Conservation (phyloP, 2,113 vertebrate species). For the Oryzias celebensis region DNA sequence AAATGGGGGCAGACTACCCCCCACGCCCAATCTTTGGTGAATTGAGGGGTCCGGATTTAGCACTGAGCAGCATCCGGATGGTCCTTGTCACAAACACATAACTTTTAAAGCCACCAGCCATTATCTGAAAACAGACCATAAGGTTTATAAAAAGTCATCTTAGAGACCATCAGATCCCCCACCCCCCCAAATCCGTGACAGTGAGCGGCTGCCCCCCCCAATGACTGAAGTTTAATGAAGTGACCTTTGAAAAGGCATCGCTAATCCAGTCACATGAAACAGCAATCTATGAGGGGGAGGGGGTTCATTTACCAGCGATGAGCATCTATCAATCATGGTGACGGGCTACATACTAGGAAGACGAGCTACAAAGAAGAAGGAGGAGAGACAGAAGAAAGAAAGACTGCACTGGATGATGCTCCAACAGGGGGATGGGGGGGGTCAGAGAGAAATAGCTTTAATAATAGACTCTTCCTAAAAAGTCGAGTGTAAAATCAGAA, state of each 20-base stretch:
- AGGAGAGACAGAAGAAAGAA: slow-evolving; percentile 39
- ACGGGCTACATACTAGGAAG: slow-evolving; percentile 65
- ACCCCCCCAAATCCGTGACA: slow-evolving; percentile 3
- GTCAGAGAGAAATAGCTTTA: neutral
- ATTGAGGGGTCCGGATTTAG: too few relatives aligned
- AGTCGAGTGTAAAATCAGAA: slow-evolving; percentile 40
- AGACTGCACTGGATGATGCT: slow-evolving; percentile 45
- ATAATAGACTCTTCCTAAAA: too few relatives aligned
- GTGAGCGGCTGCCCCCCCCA: slow-evolving; percentile 14
- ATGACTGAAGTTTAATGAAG: slow-evolving; percentile 64
- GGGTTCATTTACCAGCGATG: slow-evolving; percentile 71
- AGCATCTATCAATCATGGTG: slow-evolving; percentile 75
- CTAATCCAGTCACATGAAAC: slow-evolving; percentile 78
- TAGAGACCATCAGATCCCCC: slow-evolving; percentile 7
- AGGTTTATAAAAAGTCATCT: too few relatives aligned
- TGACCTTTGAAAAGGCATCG: slow-evolving; percentile 73
- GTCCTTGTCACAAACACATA: too few relatives aligned
- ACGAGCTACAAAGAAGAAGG: slow-evolving; percentile 48
- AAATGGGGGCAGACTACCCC: too few relatives aligned
- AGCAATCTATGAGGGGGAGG: slow-evolving; percentile 72
- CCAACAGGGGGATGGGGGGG: slow-evolving; percentile 41
- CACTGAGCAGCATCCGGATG: too few relatives aligned
- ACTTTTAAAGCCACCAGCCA: too few relatives aligned
- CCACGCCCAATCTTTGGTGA: too few relatives aligned
- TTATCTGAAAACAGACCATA: too few relatives aligned